Evolutionary conservation across 2,888 invertebrate species (phyloP).

Genomic region (Platycheirus rosarum): DNA sequence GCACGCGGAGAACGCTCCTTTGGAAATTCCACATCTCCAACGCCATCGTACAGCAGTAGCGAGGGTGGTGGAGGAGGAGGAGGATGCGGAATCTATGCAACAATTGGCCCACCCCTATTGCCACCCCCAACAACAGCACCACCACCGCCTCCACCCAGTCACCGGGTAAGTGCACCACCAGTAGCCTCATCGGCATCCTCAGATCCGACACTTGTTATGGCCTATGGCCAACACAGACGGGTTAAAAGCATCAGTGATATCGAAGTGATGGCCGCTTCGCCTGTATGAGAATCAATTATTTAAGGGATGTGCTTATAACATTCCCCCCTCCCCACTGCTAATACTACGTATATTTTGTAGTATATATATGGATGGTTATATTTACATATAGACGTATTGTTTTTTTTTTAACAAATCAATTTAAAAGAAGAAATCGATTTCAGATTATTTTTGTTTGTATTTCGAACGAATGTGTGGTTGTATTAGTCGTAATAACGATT

Average conservation of each 20-base stretch:
- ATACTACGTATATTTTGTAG: background rate
- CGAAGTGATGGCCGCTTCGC: conserved; percentile 79
- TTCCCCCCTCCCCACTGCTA: background rate
- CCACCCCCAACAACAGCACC: conserved; percentile 81
- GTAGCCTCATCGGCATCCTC: conserved; percentile 76
- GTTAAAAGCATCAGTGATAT: conserved; percentile 83
- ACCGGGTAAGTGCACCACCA: conserved; percentile 82
- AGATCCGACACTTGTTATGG: conserved; percentile 77
- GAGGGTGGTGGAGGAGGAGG: conserved; percentile 82
- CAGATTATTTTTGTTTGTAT: conserved; percentile 1
- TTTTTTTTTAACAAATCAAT: background rate
- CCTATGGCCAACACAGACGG: conserved; percentile 81
- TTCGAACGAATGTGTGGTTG: conserved; percentile 60
- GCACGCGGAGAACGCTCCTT: conserved; percentile 81
- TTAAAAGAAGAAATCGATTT: background rate
- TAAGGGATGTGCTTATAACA: conserved; percentile 18
- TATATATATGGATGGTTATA: background rate
- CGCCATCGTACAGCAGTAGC: conserved; percentile 83
- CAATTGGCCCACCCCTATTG: conserved; percentile 79
- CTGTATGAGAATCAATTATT: conserved; percentile 79
- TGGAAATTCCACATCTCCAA: conserved; percentile 83
- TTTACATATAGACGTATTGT: too few relatives aligned
- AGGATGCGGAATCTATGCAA: conserved; percentile 82
- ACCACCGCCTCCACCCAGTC: conserved; percentile 80
- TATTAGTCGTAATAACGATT: conserved; percentile 27